Evolutionary conservation across 2,113 vertebrate species (phyloP).

Genomic region (Hipposideros armiger): DNA sequence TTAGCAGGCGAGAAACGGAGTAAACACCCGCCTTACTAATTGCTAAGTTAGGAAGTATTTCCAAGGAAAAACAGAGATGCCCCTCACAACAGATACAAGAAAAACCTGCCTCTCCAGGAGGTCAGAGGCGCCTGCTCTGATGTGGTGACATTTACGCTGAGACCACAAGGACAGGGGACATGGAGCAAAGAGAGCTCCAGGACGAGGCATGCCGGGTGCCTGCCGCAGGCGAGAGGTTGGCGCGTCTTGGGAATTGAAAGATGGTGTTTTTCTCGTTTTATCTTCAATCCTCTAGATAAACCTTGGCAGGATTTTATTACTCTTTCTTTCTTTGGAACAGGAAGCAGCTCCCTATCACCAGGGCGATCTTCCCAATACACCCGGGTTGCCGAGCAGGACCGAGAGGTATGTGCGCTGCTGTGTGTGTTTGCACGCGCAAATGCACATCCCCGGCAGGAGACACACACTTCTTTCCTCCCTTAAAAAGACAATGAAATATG

Average conservation of each 20-base stretch:
- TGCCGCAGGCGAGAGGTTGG: neutral
- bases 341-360: neutral
- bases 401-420: neutral
- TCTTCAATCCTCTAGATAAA: conserved; percentile 58
- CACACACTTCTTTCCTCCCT: neutral
- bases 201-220: neutral
- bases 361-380: conserved; percentile 41
- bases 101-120: neutral
- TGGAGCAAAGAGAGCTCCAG: neutral
- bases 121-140: neutral
- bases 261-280: neutral
- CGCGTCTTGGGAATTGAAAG: neutral
- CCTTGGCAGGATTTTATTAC: conserved; percentile 37
- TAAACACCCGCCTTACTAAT: neutral
- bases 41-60: neutral
- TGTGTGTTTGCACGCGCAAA: neutral
- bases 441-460: neutral
- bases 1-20: neutral
- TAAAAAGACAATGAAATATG: conserved; percentile 79
- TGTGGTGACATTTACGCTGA: neutral
- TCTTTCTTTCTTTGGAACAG: conserved; percentile 50
- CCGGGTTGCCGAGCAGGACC: neutral
- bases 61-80: neutral
- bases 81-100: neutral
- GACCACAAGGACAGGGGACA: neutral